These are phyloP conservation scores for Melanogrammus aeglefinus DNA, from an alignment of 2,797 vertebrate genomes.

Conservation along the genomic window DNA sequence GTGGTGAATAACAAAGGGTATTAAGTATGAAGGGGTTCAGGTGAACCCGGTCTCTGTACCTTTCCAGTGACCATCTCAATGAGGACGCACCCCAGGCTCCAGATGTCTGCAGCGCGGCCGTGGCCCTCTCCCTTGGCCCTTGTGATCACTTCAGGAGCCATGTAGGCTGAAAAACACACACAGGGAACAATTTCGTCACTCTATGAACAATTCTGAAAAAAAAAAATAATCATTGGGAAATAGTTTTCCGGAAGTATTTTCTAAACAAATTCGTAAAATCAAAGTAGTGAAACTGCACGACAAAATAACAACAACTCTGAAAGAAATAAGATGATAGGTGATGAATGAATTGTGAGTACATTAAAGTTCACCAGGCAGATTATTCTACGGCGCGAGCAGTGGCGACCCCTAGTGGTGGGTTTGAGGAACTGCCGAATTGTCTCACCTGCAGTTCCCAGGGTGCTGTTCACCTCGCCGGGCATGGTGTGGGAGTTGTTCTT, in stretches of 20 bases:
- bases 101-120: constrained; percentile 94
- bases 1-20: no score
- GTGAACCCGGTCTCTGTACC: constrained; percentile 64
- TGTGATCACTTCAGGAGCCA: constrained; percentile 98
- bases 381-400: neutral
- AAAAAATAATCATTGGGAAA: neutral
- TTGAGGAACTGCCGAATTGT: neutral
- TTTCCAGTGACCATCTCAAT: constrained; percentile 99
- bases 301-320: neutral
- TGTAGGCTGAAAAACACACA: constrained; percentile 79
- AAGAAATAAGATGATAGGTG: neutral
- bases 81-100: constrained; percentile 97
- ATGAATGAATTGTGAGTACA: neutral
- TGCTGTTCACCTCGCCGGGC: constrained; percentile 99
- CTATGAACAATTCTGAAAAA: neutral
- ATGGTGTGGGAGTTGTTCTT: constrained; percentile 99
- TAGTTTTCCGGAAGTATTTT: neutral
- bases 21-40: neutral
- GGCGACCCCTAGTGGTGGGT: constrained; percentile 33
- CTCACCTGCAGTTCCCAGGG: constrained; percentile 94
- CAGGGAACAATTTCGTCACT: neutral
- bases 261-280: neutral
- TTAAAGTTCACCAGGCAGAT: neutral
- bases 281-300: neutral
- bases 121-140: constrained; percentile 98